A percentile compares a stretch with the other conserved stretches of the same genome.
Conservation (phyloP, 1,140 invertebrate genomes). For the Episyrphus balteatus region DNA sequence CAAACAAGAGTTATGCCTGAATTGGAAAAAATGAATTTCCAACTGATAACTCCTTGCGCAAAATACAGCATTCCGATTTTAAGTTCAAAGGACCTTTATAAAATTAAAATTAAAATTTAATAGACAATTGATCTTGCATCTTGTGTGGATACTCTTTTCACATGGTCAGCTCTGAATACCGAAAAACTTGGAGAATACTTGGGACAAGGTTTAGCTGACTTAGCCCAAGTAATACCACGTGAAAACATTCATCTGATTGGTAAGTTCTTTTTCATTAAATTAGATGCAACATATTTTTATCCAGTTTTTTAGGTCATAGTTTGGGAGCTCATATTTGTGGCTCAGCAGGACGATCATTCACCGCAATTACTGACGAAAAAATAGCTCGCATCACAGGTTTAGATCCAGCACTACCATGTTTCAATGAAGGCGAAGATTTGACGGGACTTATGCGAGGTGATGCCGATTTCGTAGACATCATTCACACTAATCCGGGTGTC, state of each 20-base stretch:
- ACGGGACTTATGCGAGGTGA: constrained; percentile 43
- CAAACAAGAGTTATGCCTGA: too few relatives aligned
- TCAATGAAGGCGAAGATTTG: constrained; percentile 39
- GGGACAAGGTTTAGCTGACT: constrained; percentile 16
- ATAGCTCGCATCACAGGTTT: constrained; percentile 49
- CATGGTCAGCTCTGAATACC: constrained; percentile 34
- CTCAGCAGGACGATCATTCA: constrained; percentile 37
- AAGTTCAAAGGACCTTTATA: too few relatives aligned
- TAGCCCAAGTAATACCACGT: constrained; percentile 16
- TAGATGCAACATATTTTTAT: background rate
- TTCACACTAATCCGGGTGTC: constrained; percentile 62
- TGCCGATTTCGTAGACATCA: constrained; percentile 52
- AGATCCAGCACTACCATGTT: constrained; percentile 60
- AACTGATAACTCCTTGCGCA: too few relatives aligned
- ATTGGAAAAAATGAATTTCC: too few relatives aligned
- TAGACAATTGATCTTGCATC: constrained; percentile 25
- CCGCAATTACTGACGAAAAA: constrained; percentile 21
- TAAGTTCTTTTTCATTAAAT: background rate
- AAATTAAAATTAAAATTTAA: too few relatives aligned
- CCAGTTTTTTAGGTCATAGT: constrained; percentile 25
- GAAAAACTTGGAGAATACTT: constrained; percentile 25
- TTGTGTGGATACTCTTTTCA: constrained; percentile 32
- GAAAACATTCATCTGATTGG: constrained; percentile 30
- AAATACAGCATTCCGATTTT: too few relatives aligned
- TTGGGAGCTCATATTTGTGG: constrained; percentile 44